Base-by-base conservation (phyloP, 1,140 invertebrate species). In the Agrilus planipennis region DNA sequence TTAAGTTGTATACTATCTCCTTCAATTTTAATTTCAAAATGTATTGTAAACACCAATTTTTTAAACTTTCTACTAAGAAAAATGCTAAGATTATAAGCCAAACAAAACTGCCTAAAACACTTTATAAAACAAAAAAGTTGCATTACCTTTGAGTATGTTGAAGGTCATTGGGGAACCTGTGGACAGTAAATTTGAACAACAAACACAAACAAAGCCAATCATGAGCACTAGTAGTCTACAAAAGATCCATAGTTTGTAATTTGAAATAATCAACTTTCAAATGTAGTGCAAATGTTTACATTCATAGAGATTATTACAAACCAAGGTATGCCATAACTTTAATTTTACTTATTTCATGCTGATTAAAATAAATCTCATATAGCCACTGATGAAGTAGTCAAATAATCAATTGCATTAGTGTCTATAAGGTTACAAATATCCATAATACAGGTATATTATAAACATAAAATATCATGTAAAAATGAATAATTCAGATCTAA, bases 141-240 rank as follows among this genome's bases (percentile, higher is more conserved):
- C 51, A 49, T 54, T 77, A 80, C 77, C 77, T 79, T 79, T 81
- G 62, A 81, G 71, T 68, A 79, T 79, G 73, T 78, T 78, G 75
- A 77, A 79, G 68, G 75, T 75, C 71, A 77, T 72, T 67, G 76
- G 75, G 64, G 70, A 68, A 62, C 75, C 75, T 68, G 75, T 71
- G 64, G 75, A 73, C 75, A 76, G 75, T 73, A 77, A 72, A 75
- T 77, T 76, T 77, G 74, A 74, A 74, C 70, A 74, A 72, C 68
- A 72, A 74, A 74, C 66, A 73, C 70, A 73, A 70, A 66, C 56
- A 61, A 67, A 67, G 61, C 62, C 63, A 55, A 57, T 57, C 55
- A 61, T 62, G 47, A 57, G 52, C 57, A 61, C 60, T 62, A 60
- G 40, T 53, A 36, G 20, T 36, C 57, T 62, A 62, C 59, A 44